phyloP scores from a whole-genome alignment of 2,797 vertebrate genomes.

The Carcharodon carcharias region DNA sequence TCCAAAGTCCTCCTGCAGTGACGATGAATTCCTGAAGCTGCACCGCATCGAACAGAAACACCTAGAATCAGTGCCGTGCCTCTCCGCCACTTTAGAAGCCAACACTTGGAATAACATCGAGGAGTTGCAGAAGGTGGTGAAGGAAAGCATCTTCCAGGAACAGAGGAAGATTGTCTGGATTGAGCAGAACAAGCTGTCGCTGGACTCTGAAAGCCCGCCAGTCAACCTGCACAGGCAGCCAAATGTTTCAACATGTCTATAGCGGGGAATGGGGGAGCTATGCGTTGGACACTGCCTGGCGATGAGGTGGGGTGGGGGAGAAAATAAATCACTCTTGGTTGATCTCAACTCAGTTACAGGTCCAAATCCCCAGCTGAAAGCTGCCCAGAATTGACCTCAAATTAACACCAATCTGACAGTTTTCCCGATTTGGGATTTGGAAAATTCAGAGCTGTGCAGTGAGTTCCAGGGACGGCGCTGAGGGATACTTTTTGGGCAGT shows the following conservation, averaged over 20 bases:
- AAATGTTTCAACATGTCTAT: neutral
- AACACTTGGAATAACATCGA: conserved; percentile 49
- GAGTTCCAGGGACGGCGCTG: neutral
- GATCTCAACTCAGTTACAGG: neutral
- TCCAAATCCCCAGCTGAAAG: neutral
- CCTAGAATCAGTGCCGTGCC: conserved; percentile 54
- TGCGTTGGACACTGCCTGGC: neutral
- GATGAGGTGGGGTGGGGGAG: no score
- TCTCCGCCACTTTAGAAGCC: conserved; percentile 53
- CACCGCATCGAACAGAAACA: conserved; percentile 48
- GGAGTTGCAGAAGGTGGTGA: conserved; percentile 61
- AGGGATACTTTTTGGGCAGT: neutral
- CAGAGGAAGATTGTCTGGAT: conserved; percentile 59
- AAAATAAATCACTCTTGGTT: neutral
- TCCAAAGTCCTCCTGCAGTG: conserved; percentile 51
- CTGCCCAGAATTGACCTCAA: neutral
- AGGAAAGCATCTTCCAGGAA: conserved; percentile 58
- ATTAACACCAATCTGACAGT: neutral
- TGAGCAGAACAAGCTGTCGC: conserved; percentile 45
- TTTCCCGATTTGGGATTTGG: no score
- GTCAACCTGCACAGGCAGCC: neutral
- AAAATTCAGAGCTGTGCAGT: neutral
- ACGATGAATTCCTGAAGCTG: conserved; percentile 57
- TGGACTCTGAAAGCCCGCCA: no score
- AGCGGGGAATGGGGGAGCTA: neutral